phyloP scores from a whole-genome alignment of 1,140 invertebrate genomes.

The Laodelphax striatellus region DNA sequence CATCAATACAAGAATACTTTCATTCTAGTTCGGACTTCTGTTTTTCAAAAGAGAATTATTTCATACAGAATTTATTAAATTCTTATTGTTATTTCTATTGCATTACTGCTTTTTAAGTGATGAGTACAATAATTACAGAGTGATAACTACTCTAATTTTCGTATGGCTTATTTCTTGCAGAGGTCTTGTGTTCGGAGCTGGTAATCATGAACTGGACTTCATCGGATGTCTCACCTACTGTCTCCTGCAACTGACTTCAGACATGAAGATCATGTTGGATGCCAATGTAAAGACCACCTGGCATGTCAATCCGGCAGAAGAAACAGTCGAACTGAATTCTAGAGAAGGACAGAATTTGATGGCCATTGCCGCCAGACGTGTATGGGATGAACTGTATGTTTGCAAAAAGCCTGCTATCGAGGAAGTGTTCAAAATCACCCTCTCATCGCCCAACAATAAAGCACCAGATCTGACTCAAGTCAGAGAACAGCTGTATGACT shows the following conservation, averaged over 20 bases:
- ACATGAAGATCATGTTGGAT: conserved; percentile 75
- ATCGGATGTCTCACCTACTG: conserved; percentile 92
- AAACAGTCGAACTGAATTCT: conserved; percentile 61
- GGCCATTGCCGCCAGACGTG: conserved; percentile 75
- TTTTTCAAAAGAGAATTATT: too few species aligned
- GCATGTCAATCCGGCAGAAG: conserved; percentile 76
- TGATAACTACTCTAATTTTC: too few species aligned
- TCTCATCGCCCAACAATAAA: conserved; percentile 59
- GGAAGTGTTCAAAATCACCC: conserved; percentile 75
- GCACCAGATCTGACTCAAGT: conserved; percentile 67
- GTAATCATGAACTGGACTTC: conserved; percentile 91
- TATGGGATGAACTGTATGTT: conserved; percentile 95
- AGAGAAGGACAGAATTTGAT: conserved; percentile 76
- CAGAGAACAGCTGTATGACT: conserved; percentile 73
- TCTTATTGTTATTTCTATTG: too few species aligned
- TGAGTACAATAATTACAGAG: too few species aligned
- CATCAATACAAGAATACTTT: too few species aligned
- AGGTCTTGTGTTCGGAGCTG: conserved; percentile 80
- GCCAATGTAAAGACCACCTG: conserved; percentile 70
- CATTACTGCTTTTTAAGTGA: too few species aligned
- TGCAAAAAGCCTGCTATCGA: conserved; percentile 92
- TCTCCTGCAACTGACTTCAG: conserved; percentile 83
- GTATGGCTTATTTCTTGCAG: conserved; percentile 31
- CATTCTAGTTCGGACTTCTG: too few species aligned
- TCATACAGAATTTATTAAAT: too few species aligned